A percentile compares a stretch with the other conserved stretches of the same genome.
phyloP scores from a whole-genome alignment of 2,797 vertebrate species.

The Ctenochaetus hawaiiensis region DNA sequence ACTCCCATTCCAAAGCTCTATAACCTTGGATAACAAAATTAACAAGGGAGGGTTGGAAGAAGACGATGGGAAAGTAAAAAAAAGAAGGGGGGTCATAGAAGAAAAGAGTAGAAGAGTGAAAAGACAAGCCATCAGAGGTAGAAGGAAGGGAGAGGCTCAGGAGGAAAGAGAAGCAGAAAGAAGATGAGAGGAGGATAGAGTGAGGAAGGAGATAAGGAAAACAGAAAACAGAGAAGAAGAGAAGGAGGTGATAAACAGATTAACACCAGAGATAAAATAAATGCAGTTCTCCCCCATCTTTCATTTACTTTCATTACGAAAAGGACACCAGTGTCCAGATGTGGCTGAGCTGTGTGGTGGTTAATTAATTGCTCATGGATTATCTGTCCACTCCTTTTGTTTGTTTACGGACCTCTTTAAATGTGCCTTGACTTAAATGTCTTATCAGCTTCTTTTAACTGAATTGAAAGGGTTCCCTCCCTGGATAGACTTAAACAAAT shows the following conservation, averaged over 20 bases:
- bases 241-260: slow-evolving; percentile 30
- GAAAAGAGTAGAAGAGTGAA: no score
- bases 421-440: slow-evolving; percentile 69
- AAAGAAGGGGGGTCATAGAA: neutral
- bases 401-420: slow-evolving; percentile 82
- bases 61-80: neutral
- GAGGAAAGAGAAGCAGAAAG: neutral
- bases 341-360: slow-evolving; percentile 46
- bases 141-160: no score
- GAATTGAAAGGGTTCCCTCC: slow-evolving; percentile 73
- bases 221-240: no score
- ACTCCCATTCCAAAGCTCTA: neutral
- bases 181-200: neutral
- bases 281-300: slow-evolving; percentile 45
- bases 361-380: slow-evolving; percentile 87
- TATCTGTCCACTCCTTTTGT: slow-evolving; percentile 82
- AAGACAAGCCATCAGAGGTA: neutral
- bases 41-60: neutral
- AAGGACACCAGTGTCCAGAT: slow-evolving; percentile 69
- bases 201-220: slow-evolving; percentile 4
- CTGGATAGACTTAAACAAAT: slow-evolving; percentile 53
- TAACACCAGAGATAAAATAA: slow-evolving; percentile 39
- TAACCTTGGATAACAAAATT: neutral
- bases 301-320: slow-evolving; percentile 76
- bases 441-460: slow-evolving; percentile 78